Conservation (phyloP, 2,797 vertebrate species). For the Gastrophryne carolinensis region DNA sequence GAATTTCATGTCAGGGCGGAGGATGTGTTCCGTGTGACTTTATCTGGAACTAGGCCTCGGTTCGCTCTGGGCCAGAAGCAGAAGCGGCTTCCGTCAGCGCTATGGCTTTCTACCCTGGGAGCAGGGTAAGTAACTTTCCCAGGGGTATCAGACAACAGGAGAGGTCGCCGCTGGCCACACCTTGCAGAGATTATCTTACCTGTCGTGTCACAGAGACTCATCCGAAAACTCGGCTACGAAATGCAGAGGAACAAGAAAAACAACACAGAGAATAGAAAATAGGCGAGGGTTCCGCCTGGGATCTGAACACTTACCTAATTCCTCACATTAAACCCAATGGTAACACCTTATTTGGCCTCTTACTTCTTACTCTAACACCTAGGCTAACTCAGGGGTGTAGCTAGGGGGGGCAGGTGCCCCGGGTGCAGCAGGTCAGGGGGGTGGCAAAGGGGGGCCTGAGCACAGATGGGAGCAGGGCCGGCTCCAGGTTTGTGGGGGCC, state of each 20-base stretch:
- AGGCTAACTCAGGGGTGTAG: too few species aligned
- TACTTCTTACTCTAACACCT: too few species aligned
- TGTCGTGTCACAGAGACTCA: constrained; percentile 66
- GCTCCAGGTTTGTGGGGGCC: too few species aligned
- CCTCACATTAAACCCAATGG: too few species aligned
- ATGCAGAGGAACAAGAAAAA: constrained; percentile 18
- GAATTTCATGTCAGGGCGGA: neutral
- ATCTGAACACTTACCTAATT: too few species aligned
- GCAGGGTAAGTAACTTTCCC: constrained; percentile 65
- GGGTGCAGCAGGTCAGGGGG: too few species aligned
- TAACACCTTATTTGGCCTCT: too few species aligned
- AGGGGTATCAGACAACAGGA: constrained; percentile 72
- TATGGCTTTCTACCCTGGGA: constrained; percentile 54
- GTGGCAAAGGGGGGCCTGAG: too few species aligned
- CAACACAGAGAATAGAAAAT: neutral
- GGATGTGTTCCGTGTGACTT: neutral
- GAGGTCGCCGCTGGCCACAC: constrained; percentile 68
- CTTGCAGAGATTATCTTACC: constrained; percentile 69
- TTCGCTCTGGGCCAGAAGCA: constrained; percentile 41
- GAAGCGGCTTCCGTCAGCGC: constrained; percentile 51
- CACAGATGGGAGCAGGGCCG: too few species aligned
- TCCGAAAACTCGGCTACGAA: constrained; percentile 63
- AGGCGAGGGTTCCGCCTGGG: too few species aligned
- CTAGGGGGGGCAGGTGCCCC: too few species aligned
- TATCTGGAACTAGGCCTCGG: constrained; percentile 49